Evolutionary conservation across 2,797 vertebrate species (phyloP).

Genomic region (Cottoperca gobio): DNA sequence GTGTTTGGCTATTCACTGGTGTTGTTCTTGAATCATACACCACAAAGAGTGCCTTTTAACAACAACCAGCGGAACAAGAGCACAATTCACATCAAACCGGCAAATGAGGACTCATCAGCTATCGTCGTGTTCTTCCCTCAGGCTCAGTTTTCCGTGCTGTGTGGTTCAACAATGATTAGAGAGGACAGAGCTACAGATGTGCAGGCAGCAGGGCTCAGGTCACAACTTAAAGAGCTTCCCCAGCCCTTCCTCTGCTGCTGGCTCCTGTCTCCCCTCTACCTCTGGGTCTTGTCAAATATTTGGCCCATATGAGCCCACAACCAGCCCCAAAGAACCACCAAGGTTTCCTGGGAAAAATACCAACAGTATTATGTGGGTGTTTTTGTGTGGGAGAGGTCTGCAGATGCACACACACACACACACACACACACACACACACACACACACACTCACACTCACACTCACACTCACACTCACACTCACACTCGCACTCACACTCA

Average conservation of each 20-base stretch:
- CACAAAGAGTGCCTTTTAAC: conserved; percentile 28
- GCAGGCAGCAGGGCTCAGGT: conserved; percentile 53
- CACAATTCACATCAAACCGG: conserved; percentile 41
- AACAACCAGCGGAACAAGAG: conserved; percentile 28
- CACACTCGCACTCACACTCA: conserved; percentile 17
- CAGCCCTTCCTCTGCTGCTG: conserved; percentile 62
- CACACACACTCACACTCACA: conserved; percentile 25
- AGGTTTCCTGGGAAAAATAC: conserved; percentile 65
- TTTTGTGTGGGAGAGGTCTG: conserved; percentile 50
- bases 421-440: conserved; percentile 22
- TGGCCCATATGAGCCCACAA: conserved; percentile 50
- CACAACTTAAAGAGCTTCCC: conserved; percentile 56
- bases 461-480: background rate
- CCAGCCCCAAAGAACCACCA: conserved; percentile 53
- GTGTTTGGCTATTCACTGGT: background rate
- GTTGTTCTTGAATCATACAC: conserved; percentile 33
- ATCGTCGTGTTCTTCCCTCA: conserved; percentile 34
- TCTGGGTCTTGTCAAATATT: conserved; percentile 71
- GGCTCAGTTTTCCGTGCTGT: conserved; percentile 17
- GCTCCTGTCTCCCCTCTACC: conserved; percentile 53
- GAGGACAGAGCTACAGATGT: conserved; percentile 42
- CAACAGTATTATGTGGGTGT: conserved; percentile 49
- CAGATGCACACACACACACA: conserved; percentile 31
- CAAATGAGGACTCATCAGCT: conserved; percentile 33
- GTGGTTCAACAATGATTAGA: conserved; percentile 49